Evolutionary conservation across 2,113 vertebrate genomes (phyloP).

Genomic region (Eudyptes chrysolophus): DNA sequence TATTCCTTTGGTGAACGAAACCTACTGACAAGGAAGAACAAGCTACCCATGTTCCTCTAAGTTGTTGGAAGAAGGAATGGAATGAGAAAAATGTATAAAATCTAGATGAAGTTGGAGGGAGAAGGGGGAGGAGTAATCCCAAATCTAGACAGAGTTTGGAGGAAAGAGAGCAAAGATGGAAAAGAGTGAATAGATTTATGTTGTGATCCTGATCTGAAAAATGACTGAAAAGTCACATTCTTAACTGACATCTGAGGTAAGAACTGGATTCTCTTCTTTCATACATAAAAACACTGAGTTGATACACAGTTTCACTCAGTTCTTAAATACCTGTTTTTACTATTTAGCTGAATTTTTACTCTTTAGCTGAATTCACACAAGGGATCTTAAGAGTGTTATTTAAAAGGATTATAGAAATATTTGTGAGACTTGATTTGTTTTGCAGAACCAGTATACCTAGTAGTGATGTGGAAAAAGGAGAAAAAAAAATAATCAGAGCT

Average conservation of each 20-base stretch:
- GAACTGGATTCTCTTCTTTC: not conserved
- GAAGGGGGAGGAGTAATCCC: not conserved
- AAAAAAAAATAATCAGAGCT: not conserved
- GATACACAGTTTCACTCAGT: not conserved
- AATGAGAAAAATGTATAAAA: not conserved
- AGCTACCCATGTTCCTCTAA: not conserved
- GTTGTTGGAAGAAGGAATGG: not conserved
- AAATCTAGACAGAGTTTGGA: not conserved
- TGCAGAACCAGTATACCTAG: not conserved
- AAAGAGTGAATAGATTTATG: not conserved
- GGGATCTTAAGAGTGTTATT: not conserved
- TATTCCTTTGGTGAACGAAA: not conserved
- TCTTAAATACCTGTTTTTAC: not conserved
- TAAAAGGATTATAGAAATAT: not conserved
- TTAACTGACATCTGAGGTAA: not conserved
- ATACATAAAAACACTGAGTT: not conserved
- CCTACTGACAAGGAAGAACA: not conserved
- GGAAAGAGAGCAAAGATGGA: not conserved
- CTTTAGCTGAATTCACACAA: not conserved
- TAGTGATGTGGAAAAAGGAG: not conserved
- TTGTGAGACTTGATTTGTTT: not conserved
- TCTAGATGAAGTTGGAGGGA: not conserved
- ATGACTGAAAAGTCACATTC: not conserved
- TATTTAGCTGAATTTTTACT: not conserved
- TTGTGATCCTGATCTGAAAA: not conserved